Conservation (phyloP, 2,113 vertebrate species). For the Malurus melanocephalus region DNA sequence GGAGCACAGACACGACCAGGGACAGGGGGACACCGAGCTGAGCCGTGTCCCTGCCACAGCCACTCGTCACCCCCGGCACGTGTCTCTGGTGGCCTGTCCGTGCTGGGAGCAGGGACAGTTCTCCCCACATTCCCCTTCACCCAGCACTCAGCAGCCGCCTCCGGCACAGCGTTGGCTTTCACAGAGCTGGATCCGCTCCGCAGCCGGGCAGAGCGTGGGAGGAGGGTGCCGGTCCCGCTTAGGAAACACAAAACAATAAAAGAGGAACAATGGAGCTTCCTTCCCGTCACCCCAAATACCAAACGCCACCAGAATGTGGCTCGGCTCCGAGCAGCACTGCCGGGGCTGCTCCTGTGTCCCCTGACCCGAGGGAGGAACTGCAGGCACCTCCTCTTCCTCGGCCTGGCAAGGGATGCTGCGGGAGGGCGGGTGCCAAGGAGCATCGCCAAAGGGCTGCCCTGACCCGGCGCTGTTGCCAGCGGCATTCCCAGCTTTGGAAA, state of each 20-base stretch:
- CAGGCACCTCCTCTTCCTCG: neutral
- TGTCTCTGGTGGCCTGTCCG: neutral
- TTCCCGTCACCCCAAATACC: constrained; percentile 21
- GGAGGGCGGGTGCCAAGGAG: neutral
- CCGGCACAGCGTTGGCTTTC: neutral
- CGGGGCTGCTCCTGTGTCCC: neutral
- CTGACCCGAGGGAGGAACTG: neutral
- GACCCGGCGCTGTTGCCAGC: neutral
- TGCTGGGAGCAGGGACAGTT: neutral
- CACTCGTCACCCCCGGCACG: accelerated
- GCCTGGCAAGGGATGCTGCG: neutral
- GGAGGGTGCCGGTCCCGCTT: neutral
- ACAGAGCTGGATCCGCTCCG: neutral
- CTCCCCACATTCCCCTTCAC: accelerated
- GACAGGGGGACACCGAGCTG: accelerated
- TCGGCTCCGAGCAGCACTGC: neutral
- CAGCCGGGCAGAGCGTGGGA: neutral
- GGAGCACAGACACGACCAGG: accelerated
- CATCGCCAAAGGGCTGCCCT: neutral
- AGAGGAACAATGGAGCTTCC: constrained; percentile 51
- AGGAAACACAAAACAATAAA: constrained; percentile 31
- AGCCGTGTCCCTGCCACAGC: accelerated
- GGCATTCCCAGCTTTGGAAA: neutral
- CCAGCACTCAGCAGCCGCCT: neutral
- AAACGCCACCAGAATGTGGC: neutral